phyloP scores from a whole-genome alignment of 2,113 vertebrate genomes.

The Macheiramphus alcinus region DNA sequence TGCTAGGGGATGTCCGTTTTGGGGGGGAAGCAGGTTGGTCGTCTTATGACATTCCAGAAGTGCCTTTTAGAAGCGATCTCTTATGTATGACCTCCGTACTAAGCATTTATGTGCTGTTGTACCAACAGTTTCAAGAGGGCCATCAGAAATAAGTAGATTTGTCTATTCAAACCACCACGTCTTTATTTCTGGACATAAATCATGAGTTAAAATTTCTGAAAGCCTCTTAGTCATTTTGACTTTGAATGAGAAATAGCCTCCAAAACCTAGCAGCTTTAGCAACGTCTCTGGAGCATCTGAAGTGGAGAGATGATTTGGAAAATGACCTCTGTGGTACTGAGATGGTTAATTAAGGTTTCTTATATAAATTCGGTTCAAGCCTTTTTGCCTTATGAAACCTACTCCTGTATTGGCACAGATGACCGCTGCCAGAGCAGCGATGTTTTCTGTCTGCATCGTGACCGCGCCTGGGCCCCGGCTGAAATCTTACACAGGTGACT shows the following conservation, averaged over 20 bases:
- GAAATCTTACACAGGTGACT: neutral
- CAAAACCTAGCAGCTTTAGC: neutral
- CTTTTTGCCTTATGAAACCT: neutral
- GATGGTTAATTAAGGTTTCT: slow-evolving; percentile 16
- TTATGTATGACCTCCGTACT: neutral
- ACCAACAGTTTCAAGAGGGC: neutral
- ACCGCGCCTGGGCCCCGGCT: neutral
- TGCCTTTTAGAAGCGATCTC: neutral
- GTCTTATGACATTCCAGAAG: neutral
- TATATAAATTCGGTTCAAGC: neutral
- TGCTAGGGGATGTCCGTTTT: neutral
- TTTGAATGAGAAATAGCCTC: neutral
- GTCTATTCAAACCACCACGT: neutral
- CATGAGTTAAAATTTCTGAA: neutral
- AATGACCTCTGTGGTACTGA: neutral
- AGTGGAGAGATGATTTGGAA: neutral
- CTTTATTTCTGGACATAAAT: slow-evolving; percentile 26
- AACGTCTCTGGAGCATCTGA: neutral
- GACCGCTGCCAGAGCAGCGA: rapidly evolving
- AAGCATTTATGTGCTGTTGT: neutral
- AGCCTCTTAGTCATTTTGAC: neutral
- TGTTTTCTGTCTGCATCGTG: neutral
- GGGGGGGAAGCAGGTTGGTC: neutral
- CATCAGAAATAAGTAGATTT: neutral
- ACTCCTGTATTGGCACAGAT: neutral